phyloP scores from a whole-genome alignment of 1,140 invertebrate species.

The Ceratosolen solmsi region DNA sequence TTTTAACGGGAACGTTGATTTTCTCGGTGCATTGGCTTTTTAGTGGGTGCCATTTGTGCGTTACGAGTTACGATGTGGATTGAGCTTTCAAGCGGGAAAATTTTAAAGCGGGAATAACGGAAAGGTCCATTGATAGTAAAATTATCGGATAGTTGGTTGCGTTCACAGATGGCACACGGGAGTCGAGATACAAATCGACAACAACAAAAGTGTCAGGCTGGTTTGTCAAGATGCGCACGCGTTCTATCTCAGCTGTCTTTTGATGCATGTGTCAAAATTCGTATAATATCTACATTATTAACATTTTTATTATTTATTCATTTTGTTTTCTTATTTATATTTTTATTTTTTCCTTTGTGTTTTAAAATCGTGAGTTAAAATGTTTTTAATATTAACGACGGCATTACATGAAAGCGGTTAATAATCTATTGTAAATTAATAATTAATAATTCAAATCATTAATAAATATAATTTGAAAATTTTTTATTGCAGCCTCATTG shows the following conservation, averaged over 20 bases:
- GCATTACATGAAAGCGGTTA: too few species aligned
- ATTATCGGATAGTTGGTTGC: slow-evolving; percentile 35
- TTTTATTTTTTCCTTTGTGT: background rate
- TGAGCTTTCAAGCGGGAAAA: background rate
- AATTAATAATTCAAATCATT: too few species aligned
- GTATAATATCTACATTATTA: background rate
- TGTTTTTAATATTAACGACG: background rate
- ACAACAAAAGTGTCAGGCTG: slow-evolving; percentile 53
- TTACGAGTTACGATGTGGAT: too few species aligned
- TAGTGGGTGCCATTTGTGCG: background rate
- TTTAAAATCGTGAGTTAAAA: background rate
- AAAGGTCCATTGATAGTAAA: slow-evolving; percentile 54
- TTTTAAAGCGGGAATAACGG: slow-evolving; percentile 55
- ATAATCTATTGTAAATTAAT: too few species aligned
- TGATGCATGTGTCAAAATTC: background rate
- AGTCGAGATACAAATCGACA: slow-evolving; percentile 38
- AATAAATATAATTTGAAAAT: background rate
- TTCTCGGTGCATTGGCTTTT: background rate
- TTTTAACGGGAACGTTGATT: too few species aligned
- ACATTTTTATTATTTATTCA: background rate
- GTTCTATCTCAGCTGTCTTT: slow-evolving; percentile 26
- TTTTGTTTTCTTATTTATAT: background rate
- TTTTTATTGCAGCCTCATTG: slow-evolving; percentile 63
- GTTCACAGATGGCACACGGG: slow-evolving; percentile 64
- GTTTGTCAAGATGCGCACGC: slow-evolving; percentile 31